Evolutionary conservation across 2,888 invertebrate species (phyloP), one percentile per base, ranked within the genome.

Genomic region (Chymomyza procnemis): DNA sequence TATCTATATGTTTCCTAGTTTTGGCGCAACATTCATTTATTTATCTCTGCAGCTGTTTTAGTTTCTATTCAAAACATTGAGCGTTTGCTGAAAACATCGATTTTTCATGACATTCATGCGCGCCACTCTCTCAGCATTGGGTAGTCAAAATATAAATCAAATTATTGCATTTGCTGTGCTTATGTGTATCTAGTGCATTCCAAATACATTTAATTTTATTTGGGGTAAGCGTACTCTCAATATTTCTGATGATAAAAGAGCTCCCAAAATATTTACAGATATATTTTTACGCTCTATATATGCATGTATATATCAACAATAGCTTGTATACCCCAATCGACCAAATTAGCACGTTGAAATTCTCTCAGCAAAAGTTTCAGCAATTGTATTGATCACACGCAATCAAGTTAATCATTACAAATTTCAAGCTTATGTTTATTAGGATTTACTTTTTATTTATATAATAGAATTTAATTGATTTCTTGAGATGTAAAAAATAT

Each of bases 31-130:
- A 16, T 19, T 50, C 19, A 19, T 50, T 50, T 19, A 50, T 16
- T 19, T 50, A 19, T 50, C 50, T 19, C 14, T 50, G 50, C 50
- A 50, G 50, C 50, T 54, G 54, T 54, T 18, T 19, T 16, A 50
- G 48, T 50, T 21, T 21, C 56, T 14, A 72, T 74, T 76, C 76
- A 67, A 76, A 76, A 76, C 67, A 76, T 69, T 74, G 18, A 54
- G 12, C 58, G n/a, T n/a, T 62, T n/a, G 21, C n/a, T 22, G n/a
- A 14, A 8, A 6, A 48, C 47, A 47, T 60, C 18, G 60, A 34
- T 61, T 61, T 19, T 30, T 52, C 30, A 18, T 22, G 50, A 5
- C 26, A 4, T 34, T 30, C 12, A 21, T 22, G 2, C 26, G 18
- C 19, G 16, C n/a, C n/a, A n/a, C n/a, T 50, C 18, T 50, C 16